phyloP scores from a whole-genome alignment of 1,140 invertebrate species.

The Anoplophora glabripennis region DNA sequence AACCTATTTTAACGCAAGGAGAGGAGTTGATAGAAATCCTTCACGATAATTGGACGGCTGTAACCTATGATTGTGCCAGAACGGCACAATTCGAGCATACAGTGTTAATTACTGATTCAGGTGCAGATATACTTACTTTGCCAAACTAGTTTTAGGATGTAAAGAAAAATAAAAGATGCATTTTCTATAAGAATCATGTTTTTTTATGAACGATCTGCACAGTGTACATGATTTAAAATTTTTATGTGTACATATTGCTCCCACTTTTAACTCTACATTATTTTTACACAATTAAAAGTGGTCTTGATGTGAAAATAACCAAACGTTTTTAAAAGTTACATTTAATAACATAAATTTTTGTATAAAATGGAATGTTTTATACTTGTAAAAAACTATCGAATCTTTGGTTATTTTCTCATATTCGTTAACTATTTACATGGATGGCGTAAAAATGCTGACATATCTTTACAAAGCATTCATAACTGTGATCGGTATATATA shows the following conservation, averaged over 20 bases:
- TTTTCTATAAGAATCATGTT: slow-evolving; percentile 1
- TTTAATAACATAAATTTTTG: slow-evolving; percentile 9
- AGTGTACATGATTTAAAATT: slow-evolving; percentile 40
- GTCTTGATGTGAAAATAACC: slow-evolving; percentile 39
- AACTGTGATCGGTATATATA: slow-evolving; percentile 27
- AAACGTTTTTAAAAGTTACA: slow-evolving; percentile 23
- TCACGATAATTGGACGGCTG: slow-evolving; percentile 85
- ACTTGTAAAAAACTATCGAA: slow-evolving; percentile 26
- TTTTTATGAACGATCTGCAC: slow-evolving; percentile 24
- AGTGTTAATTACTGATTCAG: slow-evolving; percentile 74
- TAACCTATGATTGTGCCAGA: slow-evolving; percentile 73
- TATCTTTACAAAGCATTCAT: slow-evolving; percentile 34
- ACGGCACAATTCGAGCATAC: slow-evolving; percentile 92
- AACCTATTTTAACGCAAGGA: slow-evolving; percentile 83
- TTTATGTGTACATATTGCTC: slow-evolving; percentile 43
- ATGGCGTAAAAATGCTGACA: slow-evolving; percentile 40
- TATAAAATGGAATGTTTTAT: slow-evolving; percentile 48
- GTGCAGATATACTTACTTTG: slow-evolving; percentile 68
- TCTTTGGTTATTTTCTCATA: slow-evolving; percentile 43
- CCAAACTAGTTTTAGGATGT: slow-evolving; percentile 19
- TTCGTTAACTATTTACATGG: slow-evolving; percentile 33
- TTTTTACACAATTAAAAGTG: slow-evolving; percentile 37
- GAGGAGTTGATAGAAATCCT: slow-evolving; percentile 63
- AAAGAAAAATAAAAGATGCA: neutral
- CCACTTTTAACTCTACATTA: slow-evolving; percentile 38